A percentile compares a stretch with the other conserved stretches of the same genome.
phyloP scores from a whole-genome alignment of 2,113 vertebrate genomes.

The Turdus rufiventris region DNA sequence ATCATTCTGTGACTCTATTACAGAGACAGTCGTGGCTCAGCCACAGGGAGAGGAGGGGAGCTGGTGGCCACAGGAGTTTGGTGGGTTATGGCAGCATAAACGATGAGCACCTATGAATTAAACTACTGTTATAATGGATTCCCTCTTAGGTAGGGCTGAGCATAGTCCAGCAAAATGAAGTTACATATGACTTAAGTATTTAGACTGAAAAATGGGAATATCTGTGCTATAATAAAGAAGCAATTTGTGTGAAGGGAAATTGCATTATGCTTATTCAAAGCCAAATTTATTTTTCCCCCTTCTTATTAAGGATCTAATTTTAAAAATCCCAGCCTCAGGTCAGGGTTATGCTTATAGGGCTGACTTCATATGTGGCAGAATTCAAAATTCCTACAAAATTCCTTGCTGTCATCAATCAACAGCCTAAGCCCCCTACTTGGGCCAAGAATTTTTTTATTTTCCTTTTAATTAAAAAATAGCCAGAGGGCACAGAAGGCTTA shows the following conservation, averaged over 20 bases:
- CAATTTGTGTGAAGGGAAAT: conserved; percentile 41
- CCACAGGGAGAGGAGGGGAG: not conserved
- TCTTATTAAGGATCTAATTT: conserved; percentile 35
- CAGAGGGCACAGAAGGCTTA: not conserved
- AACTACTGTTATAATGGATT: not conserved
- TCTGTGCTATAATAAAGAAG: conserved; percentile 10
- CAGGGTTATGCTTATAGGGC: conserved; percentile 20
- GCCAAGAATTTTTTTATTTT: conserved; percentile 8
- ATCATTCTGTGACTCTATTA: not conserved
- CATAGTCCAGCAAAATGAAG: conserved; percentile 2
- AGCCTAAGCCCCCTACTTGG: not conserved
- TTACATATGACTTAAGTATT: not conserved
- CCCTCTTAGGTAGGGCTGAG: not conserved
- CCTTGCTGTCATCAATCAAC: conserved; percentile 7
- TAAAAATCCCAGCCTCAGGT: conserved; percentile 31
- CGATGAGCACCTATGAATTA: not conserved
- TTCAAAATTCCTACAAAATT: conserved; percentile 15
- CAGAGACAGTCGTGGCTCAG: not conserved
- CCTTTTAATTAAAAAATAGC: conserved; percentile 50
- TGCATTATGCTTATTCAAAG: conserved; percentile 54
- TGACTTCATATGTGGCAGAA: conserved; percentile 15
- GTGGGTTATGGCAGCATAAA: not conserved
- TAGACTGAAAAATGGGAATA: conserved; percentile 11
- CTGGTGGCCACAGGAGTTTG: rapidly evolving
- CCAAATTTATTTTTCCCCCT: conserved; percentile 22